Evolutionary conservation across 2,797 vertebrate species (phyloP).

Genomic region (Tauraco hartlaubi): DNA sequence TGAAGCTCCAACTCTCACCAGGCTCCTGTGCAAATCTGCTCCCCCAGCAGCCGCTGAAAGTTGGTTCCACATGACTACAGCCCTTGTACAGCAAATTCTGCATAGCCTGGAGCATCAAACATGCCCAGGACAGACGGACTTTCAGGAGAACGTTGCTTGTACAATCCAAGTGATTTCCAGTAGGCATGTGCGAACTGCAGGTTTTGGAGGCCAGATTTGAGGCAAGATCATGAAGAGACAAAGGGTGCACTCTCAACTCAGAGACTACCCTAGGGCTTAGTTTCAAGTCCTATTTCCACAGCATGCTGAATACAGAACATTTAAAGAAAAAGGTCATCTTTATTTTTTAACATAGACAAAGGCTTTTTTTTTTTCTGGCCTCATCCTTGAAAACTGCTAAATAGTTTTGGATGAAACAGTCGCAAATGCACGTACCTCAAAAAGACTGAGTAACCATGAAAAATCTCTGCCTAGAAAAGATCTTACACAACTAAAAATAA

Average conservation of each 20-base stretch:
- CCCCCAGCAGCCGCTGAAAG: rapidly evolving
- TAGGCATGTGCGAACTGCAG: not conserved
- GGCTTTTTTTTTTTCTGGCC: not conserved
- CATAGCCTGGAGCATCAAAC: not conserved
- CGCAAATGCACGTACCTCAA: not conserved
- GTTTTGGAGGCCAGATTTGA: not conserved
- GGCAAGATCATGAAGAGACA: not conserved
- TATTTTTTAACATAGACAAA: not conserved
- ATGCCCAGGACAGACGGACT: rapidly evolving
- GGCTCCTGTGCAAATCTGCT: not conserved
- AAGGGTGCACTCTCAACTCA: not conserved
- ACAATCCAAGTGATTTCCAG: not conserved
- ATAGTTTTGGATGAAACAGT: not conserved
- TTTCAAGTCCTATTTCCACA: not conserved
- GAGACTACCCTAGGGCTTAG: not conserved
- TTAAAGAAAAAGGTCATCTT: not conserved
- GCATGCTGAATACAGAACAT: not conserved
- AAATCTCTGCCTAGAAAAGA: not conserved
- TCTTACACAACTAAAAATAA: not conserved
- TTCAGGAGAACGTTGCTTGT: not conserved
- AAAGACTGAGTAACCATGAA: not conserved
- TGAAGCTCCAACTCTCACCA: not conserved
- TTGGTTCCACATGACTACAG: not conserved
- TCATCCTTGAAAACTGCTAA: not conserved
- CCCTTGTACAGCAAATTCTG: not conserved